Percentiles rank a stretch among this genome's conserved stretches.
Conservation (phyloP, 2,888 invertebrate genomes). For the Creontiades dilutus region DNA sequence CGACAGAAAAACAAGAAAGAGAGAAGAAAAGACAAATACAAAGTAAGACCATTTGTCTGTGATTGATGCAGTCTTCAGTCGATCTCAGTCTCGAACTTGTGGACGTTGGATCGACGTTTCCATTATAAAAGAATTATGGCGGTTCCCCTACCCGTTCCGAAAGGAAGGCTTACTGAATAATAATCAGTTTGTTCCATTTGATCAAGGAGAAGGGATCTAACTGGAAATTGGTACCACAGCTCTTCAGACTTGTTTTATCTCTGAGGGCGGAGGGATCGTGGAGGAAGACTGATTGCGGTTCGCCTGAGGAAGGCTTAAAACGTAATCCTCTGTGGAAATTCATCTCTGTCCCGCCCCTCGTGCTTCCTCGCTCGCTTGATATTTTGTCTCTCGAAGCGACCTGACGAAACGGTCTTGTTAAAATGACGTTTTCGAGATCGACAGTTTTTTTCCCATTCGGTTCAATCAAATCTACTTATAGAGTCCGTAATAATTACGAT, state of each 20-base stretch:
- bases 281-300: slow-evolving; percentile 20
- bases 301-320: slow-evolving; percentile 15
- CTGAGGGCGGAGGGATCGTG: neutral
- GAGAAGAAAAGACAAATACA: no score
- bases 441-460: no score
- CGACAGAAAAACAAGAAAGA: no score
- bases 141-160: neutral
- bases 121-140: neutral
- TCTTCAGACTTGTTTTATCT: slow-evolving; percentile 4
- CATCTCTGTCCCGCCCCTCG: slow-evolving; percentile 6
- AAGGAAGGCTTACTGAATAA: neutral
- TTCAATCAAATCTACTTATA: no score
- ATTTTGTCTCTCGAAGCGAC: neutral
- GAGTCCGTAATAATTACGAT: no score
- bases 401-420: neutral
- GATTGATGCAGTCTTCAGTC: no score
- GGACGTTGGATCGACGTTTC: neutral
- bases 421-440: no score
- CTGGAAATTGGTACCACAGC: neutral
- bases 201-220: neutral
- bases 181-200: slow-evolving; percentile 10
- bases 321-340: slow-evolving; percentile 30
- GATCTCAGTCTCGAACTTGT: no score
- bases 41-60: no score
- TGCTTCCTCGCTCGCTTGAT: neutral